Conservation (phyloP, 2,888 invertebrate genomes). For the Torymus tubicola region DNA sequence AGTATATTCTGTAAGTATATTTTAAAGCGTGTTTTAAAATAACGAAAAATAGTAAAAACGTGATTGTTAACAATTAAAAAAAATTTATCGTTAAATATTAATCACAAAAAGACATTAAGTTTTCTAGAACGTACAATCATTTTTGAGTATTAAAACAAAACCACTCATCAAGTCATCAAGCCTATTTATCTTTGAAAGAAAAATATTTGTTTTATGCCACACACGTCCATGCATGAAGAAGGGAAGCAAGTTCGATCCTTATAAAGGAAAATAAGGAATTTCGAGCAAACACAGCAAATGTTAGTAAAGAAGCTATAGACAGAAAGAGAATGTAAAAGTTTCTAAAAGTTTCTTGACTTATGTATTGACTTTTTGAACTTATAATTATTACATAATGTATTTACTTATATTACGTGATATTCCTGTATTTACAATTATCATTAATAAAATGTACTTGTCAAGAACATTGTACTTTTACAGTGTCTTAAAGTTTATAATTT, state of each 20-base stretch:
- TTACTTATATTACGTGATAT: too few species aligned
- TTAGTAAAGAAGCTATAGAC: conserved; percentile 49
- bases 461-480: conserved; percentile 31
- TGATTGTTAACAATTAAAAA: too few species aligned
- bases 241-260: conserved; percentile 52
- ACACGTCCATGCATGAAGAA: conserved; percentile 51
- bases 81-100: neutral
- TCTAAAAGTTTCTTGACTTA: conserved; percentile 4
- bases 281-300: conserved; percentile 37
- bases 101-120: conserved; percentile 3
- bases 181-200: neutral
- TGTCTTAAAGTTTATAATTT: conserved; percentile 39
- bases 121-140: conserved; percentile 16
- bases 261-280: conserved; percentile 28
- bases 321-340: conserved; percentile 34
- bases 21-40: too few species aligned
- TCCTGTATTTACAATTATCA: too few species aligned
- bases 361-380: too few species aligned
- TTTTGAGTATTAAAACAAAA: conserved; percentile 30
- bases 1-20: too few species aligned
- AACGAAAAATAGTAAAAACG: too few species aligned
- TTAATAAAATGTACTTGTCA: too few species aligned
- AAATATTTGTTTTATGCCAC: conserved; percentile 21
- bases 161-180: conserved; percentile 25
- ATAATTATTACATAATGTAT: too few species aligned